Evolutionary conservation across 1,140 invertebrate species (phyloP).

Genomic region (Lineus longissimus): DNA sequence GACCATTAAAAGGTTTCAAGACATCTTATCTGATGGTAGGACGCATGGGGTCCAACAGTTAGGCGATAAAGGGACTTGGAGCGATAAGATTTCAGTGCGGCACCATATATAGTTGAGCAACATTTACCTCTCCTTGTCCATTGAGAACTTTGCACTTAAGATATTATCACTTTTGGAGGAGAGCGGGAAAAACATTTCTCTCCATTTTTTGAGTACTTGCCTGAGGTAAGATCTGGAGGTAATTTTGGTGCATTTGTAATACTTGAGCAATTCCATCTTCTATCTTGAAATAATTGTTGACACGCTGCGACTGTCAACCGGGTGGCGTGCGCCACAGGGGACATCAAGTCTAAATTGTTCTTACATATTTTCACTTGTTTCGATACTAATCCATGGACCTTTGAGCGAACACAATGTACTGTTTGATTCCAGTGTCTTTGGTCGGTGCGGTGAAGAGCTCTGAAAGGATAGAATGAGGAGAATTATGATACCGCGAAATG

Average conservation of each 20-base stretch:
- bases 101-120: too few species aligned
- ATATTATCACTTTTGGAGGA: too few species aligned
- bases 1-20: too few species aligned
- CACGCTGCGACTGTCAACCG: conserved; percentile 65
- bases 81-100: too few species aligned
- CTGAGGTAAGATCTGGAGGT: conserved; percentile 72
- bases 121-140: too few species aligned
- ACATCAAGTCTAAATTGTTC: conserved; percentile 1
- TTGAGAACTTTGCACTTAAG: too few species aligned
- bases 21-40: too few species aligned
- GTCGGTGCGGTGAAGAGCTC: background rate
- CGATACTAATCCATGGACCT: background rate
- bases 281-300: conserved; percentile 64
- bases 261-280: conserved; percentile 79
- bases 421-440: conserved; percentile 5
- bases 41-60: too few species aligned
- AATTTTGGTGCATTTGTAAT: conserved; percentile 70
- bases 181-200: too few species aligned
- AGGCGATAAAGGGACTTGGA: too few species aligned
- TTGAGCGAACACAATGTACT: background rate
- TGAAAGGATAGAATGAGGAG: background rate
- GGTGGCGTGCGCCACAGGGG: conserved; percentile 67
- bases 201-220: conserved; percentile 52
- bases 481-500: too few species aligned
- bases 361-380: conserved; percentile 2